Evolutionary conservation across 1,140 invertebrate genomes (phyloP), one percentile per base, ranked within the genome.

Genomic region (Latrodectus geometricus): DNA sequence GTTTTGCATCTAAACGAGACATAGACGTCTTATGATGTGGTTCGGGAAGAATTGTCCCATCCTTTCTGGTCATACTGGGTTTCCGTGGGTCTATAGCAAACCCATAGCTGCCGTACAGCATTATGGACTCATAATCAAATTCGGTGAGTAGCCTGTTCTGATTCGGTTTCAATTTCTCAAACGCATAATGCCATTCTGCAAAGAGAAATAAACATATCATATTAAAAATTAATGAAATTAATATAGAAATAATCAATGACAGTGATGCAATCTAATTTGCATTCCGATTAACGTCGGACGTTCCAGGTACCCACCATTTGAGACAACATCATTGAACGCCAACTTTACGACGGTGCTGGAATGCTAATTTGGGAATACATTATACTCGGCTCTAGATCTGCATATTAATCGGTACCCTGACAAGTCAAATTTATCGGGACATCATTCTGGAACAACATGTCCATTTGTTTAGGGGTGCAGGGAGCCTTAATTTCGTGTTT

Each of bases 31-130:
- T 75, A 11, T 5, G 11, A 17, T 75, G 20, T 2, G 49, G 7
- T 50, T 89, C 89, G 17, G 88, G 86, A 0, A 78, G 11, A 15
- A 48, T 8, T 12, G 21, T 68, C 14, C 88, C 86, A 11, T 77
- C 56, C 61, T 87, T 90, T 2, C 90, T 89, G 20, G 89, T 88
- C 65, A 91, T 89, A 4, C 90, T 91, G 3, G 89, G 87, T 56
- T 88, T 89, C 20, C 88, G 89, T 0, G 48, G 54, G 56, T 90
- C 89, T 17, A 77, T 89, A 21, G 88, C 88, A 79, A 91, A 91
- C 15, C 90, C 89, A 65, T 89, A 89, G 72, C 89, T 89, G 20
- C 90, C 89, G 83, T 92, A 92, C 70, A 91, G 90, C 90, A 92
- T 91, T 21, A 92, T 89, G 12, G 90, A 91, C 9, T 89, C 89